These are phyloP conservation scores for Leptarthrus brevirostris DNA, from an alignment of 2,888 invertebrate species.

Conservation along the genomic window DNA sequence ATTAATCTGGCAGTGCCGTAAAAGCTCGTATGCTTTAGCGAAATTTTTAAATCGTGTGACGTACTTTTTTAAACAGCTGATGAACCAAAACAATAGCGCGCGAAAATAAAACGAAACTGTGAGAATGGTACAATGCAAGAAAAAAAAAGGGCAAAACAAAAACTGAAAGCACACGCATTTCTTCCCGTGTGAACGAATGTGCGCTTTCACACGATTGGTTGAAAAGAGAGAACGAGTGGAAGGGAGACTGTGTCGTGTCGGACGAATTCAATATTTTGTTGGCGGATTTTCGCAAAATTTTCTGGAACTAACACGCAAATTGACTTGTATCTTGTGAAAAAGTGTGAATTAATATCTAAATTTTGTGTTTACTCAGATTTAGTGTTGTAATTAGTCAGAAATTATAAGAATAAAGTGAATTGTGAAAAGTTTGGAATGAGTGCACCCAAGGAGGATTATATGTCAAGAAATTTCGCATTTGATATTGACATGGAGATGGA, in stretches of 20 bases:
- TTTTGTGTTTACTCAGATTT: not conserved
- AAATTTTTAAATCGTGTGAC: too few relatives aligned
- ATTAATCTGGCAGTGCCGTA: too few relatives aligned
- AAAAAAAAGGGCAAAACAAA: too few relatives aligned
- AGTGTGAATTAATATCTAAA: not conserved
- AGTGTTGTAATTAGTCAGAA: not conserved
- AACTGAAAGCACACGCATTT: too few relatives aligned
- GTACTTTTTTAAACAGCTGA: slow-evolving; percentile 25
- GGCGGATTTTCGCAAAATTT: slow-evolving; percentile 6
- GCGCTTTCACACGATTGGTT: slow-evolving; percentile 32
- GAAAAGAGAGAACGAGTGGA: not conserved
- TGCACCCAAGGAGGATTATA: slow-evolving; percentile 7
- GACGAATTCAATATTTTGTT: not conserved
- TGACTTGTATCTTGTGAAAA: not conserved
- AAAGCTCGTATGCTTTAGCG: too few relatives aligned
- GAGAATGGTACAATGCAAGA: too few relatives aligned
- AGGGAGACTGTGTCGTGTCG: slow-evolving; percentile 5
- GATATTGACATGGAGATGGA: slow-evolving; percentile 67
- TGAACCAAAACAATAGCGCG: slow-evolving; percentile 1
- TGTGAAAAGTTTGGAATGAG: slow-evolving; percentile 2
- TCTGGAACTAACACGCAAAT: slow-evolving; percentile 4
- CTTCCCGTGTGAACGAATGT: too few relatives aligned
- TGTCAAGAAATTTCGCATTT: slow-evolving; percentile 65
- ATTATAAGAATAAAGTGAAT: not conserved
- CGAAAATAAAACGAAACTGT: not conserved